These are phyloP conservation scores for Gastrophryne carolinensis DNA, from an alignment of 2,797 vertebrate species.

Conservation along the genomic window DNA sequence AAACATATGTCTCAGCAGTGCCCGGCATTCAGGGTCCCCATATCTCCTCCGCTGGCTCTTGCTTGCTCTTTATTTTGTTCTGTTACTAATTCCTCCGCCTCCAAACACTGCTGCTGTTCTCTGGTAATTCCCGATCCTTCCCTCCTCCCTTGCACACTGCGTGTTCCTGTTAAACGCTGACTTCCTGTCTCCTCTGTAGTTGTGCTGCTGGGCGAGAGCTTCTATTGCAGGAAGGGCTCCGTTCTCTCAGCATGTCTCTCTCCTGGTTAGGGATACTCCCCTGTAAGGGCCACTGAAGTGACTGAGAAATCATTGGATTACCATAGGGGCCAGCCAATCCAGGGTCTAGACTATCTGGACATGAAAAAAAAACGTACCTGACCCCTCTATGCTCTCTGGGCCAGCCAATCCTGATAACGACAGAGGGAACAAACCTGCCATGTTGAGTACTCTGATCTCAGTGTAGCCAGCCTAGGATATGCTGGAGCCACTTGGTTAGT, in stretches of 20 bases:
- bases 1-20: too few relatives aligned
- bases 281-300: not conserved
- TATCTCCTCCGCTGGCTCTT: not conserved
- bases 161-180: not conserved
- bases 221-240: not conserved
- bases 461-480: too few relatives aligned
- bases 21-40: not conserved
- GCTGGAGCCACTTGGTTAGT: too few relatives aligned
- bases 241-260: not conserved
- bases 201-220: not conserved
- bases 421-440: too few relatives aligned
- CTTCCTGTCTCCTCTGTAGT: not conserved
- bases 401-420: too few relatives aligned
- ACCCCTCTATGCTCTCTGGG: too few relatives aligned
- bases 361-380: too few relatives aligned
- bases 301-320: too few relatives aligned
- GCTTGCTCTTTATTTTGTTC: not conserved
- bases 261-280: not conserved
- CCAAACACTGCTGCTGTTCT: conserved; percentile 39
- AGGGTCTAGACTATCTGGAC: too few relatives aligned
- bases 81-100: conserved; percentile 38
- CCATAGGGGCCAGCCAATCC: too few relatives aligned
- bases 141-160: conserved; percentile 4
- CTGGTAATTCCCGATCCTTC: not conserved
- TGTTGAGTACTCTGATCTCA: too few relatives aligned